A percentile compares a stretch with the other conserved stretches of the same genome.
phyloP scores from a whole-genome alignment of 2,797 vertebrate species.

The Acrossocheilus wenchowensis region DNA sequence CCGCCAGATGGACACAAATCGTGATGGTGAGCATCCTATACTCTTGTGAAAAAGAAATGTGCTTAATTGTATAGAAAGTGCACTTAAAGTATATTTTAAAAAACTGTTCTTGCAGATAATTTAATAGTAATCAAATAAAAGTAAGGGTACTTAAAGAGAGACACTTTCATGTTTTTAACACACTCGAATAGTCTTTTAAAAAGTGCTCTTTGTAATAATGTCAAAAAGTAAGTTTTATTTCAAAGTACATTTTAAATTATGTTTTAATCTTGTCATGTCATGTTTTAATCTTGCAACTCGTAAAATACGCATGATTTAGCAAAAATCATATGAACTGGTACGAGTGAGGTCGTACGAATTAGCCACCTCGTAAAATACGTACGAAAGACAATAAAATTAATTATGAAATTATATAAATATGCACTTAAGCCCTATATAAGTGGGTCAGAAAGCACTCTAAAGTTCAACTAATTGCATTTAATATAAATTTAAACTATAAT shows the following conservation, averaged over 20 bases:
- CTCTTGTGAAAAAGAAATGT: not conserved
- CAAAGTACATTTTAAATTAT: not conserved
- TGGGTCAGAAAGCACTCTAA: not conserved
- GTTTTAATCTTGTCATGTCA: not conserved
- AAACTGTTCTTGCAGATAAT: not conserved
- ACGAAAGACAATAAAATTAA: too few species aligned
- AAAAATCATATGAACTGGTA: too few species aligned
- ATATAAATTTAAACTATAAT: not conserved
- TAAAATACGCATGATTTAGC: too few species aligned
- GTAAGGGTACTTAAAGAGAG: not conserved
- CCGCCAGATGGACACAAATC: conserved; percentile 98
- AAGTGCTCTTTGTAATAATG: not conserved
- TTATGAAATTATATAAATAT: too few species aligned
- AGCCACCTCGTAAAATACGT: too few species aligned
- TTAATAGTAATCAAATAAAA: not conserved
- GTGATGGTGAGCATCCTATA: conserved; percentile 84
- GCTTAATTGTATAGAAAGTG: not conserved
- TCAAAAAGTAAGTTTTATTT: not conserved
- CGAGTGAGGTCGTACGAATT: too few species aligned
- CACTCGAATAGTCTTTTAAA: too few species aligned
- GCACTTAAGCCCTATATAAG: too few species aligned
- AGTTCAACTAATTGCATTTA: not conserved
- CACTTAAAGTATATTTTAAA: not conserved
- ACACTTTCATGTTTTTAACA: too few species aligned
- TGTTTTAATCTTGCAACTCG: not conserved